These are phyloP conservation scores for Steinernema khuongi DNA, from an alignment of 1,140 invertebrate species.

Conservation along the genomic window DNA sequence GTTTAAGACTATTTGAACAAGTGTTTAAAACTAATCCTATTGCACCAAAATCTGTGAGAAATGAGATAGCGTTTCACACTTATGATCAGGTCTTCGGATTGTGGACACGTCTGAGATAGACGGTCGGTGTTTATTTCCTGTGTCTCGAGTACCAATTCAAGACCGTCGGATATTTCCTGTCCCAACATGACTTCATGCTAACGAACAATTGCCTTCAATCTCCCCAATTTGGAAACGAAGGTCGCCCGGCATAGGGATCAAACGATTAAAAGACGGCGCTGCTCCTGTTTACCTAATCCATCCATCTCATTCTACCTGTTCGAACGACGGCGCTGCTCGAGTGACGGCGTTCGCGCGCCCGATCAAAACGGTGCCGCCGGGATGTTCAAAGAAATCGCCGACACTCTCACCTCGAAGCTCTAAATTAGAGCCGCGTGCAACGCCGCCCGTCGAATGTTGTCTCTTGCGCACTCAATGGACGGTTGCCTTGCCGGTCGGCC, in stretches of 20 bases:
- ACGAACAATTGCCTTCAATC: too few relatives aligned
- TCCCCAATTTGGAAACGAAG: background rate
- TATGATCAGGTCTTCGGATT: too few relatives aligned
- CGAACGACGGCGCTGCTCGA: background rate
- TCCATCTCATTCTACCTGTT: slow-evolving; percentile 3
- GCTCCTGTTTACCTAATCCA: slow-evolving; percentile 1
- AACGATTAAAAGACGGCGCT: background rate
- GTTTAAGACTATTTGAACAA: too few relatives aligned
- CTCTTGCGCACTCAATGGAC: background rate
- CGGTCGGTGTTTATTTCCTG: too few relatives aligned
- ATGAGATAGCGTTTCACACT: too few relatives aligned
- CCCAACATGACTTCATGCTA: too few relatives aligned
- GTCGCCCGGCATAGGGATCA: background rate
- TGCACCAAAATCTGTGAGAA: too few relatives aligned
- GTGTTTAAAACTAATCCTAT: too few relatives aligned
- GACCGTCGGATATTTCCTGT: too few relatives aligned
- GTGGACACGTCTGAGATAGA: too few relatives aligned
- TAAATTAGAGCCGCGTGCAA: background rate
- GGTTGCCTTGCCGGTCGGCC: background rate
- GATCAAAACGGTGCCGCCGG: slow-evolving; percentile 2
- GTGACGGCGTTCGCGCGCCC: slow-evolving; percentile 8
- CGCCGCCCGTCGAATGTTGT: slow-evolving; percentile 1
- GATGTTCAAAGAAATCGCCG: slow-evolving; percentile 15
- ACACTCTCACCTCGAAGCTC: background rate
- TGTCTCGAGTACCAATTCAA: too few relatives aligned